These are phyloP conservation scores for Darevskia nairensis DNA, from an alignment of 2,797 vertebrate genomes.

Conservation along the genomic window DNA sequence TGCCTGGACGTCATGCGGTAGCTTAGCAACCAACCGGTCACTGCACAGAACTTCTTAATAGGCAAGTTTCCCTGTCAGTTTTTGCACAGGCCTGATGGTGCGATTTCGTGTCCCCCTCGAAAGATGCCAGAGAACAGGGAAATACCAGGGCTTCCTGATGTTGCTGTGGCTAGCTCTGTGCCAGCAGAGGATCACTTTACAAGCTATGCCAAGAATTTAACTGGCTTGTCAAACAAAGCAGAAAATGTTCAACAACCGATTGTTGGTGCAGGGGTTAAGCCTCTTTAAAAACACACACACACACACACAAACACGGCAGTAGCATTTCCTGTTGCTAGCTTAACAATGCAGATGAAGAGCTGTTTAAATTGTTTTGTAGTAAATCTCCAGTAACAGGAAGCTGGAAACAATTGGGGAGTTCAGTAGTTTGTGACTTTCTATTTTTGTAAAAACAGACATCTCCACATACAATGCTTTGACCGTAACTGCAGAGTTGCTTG, in stretches of 20 bases:
- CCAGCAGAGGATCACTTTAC: constrained; percentile 52
- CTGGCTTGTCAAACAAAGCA: constrained; percentile 44
- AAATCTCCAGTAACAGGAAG: constrained; percentile 65
- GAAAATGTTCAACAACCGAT: constrained; percentile 21
- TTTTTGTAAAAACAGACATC: constrained; percentile 17
- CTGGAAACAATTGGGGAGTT: constrained; percentile 42
- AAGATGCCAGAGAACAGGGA: constrained; percentile 43
- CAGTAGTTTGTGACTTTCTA: constrained; percentile 6
- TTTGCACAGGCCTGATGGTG: neutral
- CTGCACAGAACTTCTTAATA: constrained; percentile 15
- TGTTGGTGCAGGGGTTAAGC: constrained; percentile 39
- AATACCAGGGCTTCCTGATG: constrained; percentile 64
- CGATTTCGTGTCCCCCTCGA: neutral
- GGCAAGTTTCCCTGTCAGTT: constrained; percentile 18
- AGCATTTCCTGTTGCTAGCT: constrained; percentile 46
- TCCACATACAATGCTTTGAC: neutral
- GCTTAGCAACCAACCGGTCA: constrained; percentile 56
- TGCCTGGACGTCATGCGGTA: constrained; percentile 59
- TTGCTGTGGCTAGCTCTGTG: neutral
- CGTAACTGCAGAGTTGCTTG: neutral
- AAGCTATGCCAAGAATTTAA: constrained; percentile 48
- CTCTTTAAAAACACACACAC: constrained; percentile 39
- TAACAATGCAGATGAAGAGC: constrained; percentile 61
- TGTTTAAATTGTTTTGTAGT: constrained; percentile 66
- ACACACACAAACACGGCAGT: constrained; percentile 24